Percentiles rank a stretch among this genome's conserved stretches.
Conservation (phyloP, 1,140 invertebrate species). For the Drosophila lacertosa region DNA sequence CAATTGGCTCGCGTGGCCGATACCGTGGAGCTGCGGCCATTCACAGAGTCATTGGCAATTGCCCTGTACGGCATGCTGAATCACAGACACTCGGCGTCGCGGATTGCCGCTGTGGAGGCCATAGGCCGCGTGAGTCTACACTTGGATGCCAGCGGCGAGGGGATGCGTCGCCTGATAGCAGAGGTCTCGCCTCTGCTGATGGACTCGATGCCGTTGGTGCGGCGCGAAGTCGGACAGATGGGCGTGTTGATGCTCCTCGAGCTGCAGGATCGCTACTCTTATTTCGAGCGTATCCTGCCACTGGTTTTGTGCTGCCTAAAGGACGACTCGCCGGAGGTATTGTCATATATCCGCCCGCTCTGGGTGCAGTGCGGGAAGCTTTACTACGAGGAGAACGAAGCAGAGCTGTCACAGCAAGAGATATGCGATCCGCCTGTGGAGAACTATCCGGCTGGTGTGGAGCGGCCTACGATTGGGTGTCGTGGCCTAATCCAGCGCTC, state of each 20-base stretch:
- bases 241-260: constrained; percentile 89
- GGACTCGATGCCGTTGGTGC: constrained; percentile 89
- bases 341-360: constrained; percentile 85
- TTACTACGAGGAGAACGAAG: constrained; percentile 91
- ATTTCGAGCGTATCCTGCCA: constrained; percentile 90
- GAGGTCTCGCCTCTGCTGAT: constrained; percentile 86
- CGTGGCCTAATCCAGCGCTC: constrained; percentile 89
- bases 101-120: constrained; percentile 89
- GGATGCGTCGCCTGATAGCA: constrained; percentile 58
- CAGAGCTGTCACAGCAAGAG: constrained; percentile 90
- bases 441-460: constrained; percentile 88
- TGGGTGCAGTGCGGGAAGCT: constrained; percentile 89
- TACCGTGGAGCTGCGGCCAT: constrained; percentile 89
- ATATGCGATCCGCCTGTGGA: constrained; percentile 86
- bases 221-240: constrained; percentile 88
- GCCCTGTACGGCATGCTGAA: constrained; percentile 89
- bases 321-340: constrained; percentile 89
- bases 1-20: constrained; percentile 87
- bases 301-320: constrained; percentile 90
- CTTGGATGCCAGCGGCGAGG: constrained; percentile 86
- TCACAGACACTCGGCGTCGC: constrained; percentile 92
- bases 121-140: constrained; percentile 86
- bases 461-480: constrained; percentile 90
- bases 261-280: constrained; percentile 91
- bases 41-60: constrained; percentile 89